Evolutionary conservation across 30 jellyfish, hydroid and myxozoan species (phyloP).

Genomic region (Phacellophora camtschatica): DNA sequence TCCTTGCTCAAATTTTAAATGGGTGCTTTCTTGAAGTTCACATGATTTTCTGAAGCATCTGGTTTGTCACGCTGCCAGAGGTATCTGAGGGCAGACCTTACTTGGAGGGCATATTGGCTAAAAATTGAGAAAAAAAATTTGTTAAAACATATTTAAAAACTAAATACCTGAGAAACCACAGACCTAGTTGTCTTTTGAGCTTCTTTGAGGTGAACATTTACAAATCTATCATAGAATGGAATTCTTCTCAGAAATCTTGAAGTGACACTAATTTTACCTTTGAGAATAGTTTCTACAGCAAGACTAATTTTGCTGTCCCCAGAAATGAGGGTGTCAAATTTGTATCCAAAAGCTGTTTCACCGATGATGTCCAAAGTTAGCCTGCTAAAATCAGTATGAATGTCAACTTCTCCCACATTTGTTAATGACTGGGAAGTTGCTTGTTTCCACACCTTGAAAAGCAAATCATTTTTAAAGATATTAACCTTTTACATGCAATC

Average conservation of each 20-base stretch:
- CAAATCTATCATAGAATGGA: slow-evolving; percentile 50
- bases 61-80: no score
- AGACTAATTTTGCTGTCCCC: slow-evolving; percentile 39
- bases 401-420: slow-evolving; percentile 41
- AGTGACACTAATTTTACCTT: slow-evolving; percentile 2
- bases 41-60: no score
- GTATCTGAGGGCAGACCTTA: no score
- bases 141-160: no score
- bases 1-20: no score
- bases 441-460: slow-evolving; percentile 23
- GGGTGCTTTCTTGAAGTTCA: no score
- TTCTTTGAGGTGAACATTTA: no score
- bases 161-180: slow-evolving; percentile 36
- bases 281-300: slow-evolving; percentile 17
- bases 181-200: slow-evolving; percentile 2
- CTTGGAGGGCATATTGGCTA: background rate
- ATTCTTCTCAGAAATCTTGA: slow-evolving; percentile 10
- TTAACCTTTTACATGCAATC: no score
- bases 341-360: slow-evolving; percentile 55
- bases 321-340: slow-evolving; percentile 33
- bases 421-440: background rate
- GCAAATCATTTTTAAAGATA: no score
- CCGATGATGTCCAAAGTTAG: slow-evolving; percentile 49
- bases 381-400: slow-evolving; percentile 7
- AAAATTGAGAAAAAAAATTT: background rate